Base-by-base conservation (phyloP, 2,888 invertebrate species). In the Cheilosia impressa region DNA sequence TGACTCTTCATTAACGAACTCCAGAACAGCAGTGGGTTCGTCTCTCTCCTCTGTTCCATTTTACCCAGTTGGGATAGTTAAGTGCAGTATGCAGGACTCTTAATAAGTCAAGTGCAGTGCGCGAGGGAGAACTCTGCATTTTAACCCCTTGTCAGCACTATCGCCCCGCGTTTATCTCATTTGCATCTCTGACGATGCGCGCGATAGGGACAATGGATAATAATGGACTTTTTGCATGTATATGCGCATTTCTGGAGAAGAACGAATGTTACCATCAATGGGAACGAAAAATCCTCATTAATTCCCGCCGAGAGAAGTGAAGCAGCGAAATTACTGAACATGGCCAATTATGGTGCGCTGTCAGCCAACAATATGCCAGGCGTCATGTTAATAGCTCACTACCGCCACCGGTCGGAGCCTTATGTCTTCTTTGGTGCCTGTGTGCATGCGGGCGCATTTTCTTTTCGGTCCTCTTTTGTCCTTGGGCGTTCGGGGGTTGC, bases 91-190 rank as follows among this genome's bases (percentile, higher is more conserved):
- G 72, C 63, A 69, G 83, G 72, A 72, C 72, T 68, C 83, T 83
- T 78, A 62, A 83, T 83, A 73, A 83, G 83, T 83, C 78, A 83
- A 83, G 78, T 83, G 73, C 52, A 78, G 57, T n/a, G 65, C 38
- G 65, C 13, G 13, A 10, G 65, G 38, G 62, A 72, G 62, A 62
- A 72, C 47, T 19, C 60, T 72, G 52, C 66, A 62, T 55, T 68
- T 68, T 50, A 58, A 50, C 17, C 38, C 41, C 58, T 38, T 72
- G 57, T 69, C 81, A 68, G 68, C 63, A 10, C 38, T 24, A 58
- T 47, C 52, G 77, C 45, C 43, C 24, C 38, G 68, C 45, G 57
- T 68, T 82, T 73, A 78, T 78, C 79, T 78, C 78, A 78, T 78
- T 83, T 78, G 57, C 72, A 73, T 78, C 73, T 57, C 68, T 69